These are phyloP conservation scores for Python bivittatus DNA, from an alignment of 2,113 vertebrate genomes.

Conservation along the genomic window DNA sequence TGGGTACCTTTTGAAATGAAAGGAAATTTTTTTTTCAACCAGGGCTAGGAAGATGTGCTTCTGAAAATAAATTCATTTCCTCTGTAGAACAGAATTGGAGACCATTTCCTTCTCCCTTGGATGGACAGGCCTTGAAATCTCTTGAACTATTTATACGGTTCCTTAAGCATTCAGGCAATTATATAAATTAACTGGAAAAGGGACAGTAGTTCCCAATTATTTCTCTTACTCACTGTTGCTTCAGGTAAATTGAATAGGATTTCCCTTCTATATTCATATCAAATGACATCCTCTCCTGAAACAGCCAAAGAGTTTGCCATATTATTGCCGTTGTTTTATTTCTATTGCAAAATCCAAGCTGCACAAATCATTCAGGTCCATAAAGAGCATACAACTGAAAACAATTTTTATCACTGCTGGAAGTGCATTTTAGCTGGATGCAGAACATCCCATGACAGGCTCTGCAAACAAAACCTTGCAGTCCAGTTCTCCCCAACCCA, in stretches of 20 bases:
- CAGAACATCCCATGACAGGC: background rate
- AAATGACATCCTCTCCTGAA: slow-evolving; percentile 41
- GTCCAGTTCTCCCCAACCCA: too few species aligned
- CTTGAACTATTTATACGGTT: background rate
- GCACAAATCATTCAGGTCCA: background rate
- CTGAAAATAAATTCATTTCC: background rate
- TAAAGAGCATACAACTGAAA: background rate
- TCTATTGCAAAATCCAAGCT: background rate
- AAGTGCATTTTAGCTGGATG: background rate
- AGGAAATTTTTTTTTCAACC: background rate
- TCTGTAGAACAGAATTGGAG: background rate
- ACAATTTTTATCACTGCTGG: background rate
- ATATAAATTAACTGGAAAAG: too few species aligned
- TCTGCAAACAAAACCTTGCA: too few species aligned
- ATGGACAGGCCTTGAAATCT: too few species aligned
- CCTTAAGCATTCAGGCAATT: too few species aligned
- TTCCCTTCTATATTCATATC: slow-evolving; percentile 50
- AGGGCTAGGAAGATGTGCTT: background rate
- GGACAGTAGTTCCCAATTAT: background rate
- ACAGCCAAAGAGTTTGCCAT: background rate
- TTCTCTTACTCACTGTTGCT: slow-evolving; percentile 53
- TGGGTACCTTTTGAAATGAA: background rate
- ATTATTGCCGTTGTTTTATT: background rate
- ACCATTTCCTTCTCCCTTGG: background rate
- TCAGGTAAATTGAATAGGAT: slow-evolving; percentile 53